A percentile compares a stretch with the other conserved stretches of the same genome.
Evolutionary conservation across 2,797 vertebrate genomes (phyloP).

Genomic region (Fundulus diaphanus): DNA sequence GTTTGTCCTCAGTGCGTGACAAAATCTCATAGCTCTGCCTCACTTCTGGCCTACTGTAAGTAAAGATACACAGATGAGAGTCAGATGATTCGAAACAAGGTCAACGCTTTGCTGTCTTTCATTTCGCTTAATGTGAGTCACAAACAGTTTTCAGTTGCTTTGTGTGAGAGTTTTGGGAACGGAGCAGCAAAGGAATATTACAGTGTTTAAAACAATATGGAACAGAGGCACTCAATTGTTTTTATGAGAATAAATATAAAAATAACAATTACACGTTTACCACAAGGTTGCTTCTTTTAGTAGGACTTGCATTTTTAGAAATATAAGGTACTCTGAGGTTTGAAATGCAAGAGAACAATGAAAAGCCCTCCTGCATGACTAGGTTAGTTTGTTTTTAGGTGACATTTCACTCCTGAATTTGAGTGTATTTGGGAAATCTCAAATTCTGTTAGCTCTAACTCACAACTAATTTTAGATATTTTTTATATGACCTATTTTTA

Average conservation of each 20-base stretch:
- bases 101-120: constrained; percentile 72
- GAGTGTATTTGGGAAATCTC: constrained; percentile 8
- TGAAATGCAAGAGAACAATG: not conserved
- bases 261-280: not conserved
- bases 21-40: constrained; percentile 57
- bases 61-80: constrained; percentile 52
- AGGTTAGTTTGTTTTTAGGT: not conserved
- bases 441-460: constrained; percentile 10
- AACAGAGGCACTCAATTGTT: constrained; percentile 5
- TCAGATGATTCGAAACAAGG: constrained; percentile 71
- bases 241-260: not conserved
- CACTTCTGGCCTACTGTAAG: constrained; percentile 31
- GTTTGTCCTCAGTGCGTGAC: not conserved
- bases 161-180: constrained; percentile 44
- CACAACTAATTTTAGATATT: not conserved
- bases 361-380: not conserved
- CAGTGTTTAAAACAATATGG: constrained; percentile 22
- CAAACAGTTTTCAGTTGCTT: constrained; percentile 59
- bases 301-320: not conserved
- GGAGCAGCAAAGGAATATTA: constrained; percentile 39
- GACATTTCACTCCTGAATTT: constrained; percentile 6
- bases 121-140: constrained; percentile 64
- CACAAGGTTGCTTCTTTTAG: not conserved
- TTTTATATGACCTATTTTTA: constrained; percentile 6
- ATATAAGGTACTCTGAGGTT: constrained; percentile 6